Evolutionary conservation across 1,140 invertebrate species (phyloP).

Genomic region (Trachelipus rathkii): DNA sequence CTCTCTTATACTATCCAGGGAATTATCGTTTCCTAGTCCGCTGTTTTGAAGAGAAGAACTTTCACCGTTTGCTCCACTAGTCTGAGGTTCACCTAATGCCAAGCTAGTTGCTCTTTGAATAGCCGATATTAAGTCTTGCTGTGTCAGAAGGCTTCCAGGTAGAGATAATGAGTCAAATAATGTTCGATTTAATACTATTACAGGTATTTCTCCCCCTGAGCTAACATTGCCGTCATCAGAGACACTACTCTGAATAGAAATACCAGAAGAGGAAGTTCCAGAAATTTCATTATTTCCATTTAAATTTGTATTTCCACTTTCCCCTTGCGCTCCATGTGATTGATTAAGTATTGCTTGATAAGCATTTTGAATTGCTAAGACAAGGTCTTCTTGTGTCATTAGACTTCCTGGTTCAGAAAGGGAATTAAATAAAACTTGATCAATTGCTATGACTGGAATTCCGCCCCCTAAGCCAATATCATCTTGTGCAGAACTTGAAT

Average conservation of each 20-base stretch:
- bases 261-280: too few relatives aligned
- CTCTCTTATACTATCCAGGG: too few relatives aligned
- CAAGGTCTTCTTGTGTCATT: slow-evolving; percentile 1
- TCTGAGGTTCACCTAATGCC: not conserved
- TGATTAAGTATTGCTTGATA: not conserved
- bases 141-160: not conserved
- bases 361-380: not conserved
- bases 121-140: not conserved
- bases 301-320: too few relatives aligned
- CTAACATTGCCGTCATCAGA: too few relatives aligned
- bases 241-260: too few relatives aligned
- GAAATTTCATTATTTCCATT: too few relatives aligned
- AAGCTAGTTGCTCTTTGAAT: not conserved
- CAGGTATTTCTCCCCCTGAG: not conserved
- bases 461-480: too few relatives aligned
- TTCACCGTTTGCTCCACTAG: too few relatives aligned
- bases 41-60: not conserved
- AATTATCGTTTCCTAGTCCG: too few relatives aligned
- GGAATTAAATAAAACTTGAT: not conserved
- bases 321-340: not conserved
- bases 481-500: not conserved
- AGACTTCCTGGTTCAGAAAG: not conserved
- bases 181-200: not conserved
- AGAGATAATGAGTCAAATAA: not conserved
- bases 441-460: not conserved